These are phyloP conservation scores for Labrus mixtus DNA, from an alignment of 2,113 vertebrate genomes.

Conservation along the genomic window DNA sequence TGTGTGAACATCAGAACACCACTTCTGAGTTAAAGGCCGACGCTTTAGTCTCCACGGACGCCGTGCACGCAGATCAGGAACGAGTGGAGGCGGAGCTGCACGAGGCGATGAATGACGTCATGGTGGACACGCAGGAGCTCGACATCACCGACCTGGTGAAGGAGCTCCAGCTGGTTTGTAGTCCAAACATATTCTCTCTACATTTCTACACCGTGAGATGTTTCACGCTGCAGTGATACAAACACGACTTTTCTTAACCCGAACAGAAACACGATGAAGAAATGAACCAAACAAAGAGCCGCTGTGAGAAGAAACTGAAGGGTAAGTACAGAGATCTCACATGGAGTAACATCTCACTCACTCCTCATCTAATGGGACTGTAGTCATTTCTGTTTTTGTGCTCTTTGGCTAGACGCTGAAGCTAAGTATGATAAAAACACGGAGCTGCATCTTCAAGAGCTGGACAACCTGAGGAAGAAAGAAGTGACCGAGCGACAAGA, in stretches of 20 bases:
- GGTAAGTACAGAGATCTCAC: constrained; percentile 79
- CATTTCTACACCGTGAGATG: neutral
- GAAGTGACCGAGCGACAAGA: constrained; percentile 87
- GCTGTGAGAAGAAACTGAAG: constrained; percentile 86
- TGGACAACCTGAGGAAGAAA: constrained; percentile 86
- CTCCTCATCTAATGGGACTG: neutral
- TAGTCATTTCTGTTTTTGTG: constrained; percentile 8
- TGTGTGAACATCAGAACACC: constrained; percentile 93
- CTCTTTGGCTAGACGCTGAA: constrained; percentile 84
- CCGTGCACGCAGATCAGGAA: constrained; percentile 85
- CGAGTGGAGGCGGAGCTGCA: constrained; percentile 81
- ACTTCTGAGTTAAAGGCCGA: constrained; percentile 87
- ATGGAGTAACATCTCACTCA: too few relatives aligned
- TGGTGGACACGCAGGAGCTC: constrained; percentile 84
- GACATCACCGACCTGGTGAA: constrained; percentile 82
- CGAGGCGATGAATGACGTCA: constrained; percentile 78
- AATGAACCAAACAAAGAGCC: constrained; percentile 75
- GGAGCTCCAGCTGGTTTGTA: constrained; percentile 87
- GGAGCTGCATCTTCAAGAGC: constrained; percentile 82
- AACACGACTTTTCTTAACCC: constrained; percentile 24
- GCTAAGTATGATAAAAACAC: constrained; percentile 86
- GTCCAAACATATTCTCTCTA: neutral
- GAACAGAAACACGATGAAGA: constrained; percentile 90
- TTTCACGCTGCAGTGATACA: neutral
- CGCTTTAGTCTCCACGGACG: constrained; percentile 73